These are phyloP conservation scores for Lasiommata megera DNA, from an alignment of 2,888 invertebrate species.

Conservation along the genomic window DNA sequence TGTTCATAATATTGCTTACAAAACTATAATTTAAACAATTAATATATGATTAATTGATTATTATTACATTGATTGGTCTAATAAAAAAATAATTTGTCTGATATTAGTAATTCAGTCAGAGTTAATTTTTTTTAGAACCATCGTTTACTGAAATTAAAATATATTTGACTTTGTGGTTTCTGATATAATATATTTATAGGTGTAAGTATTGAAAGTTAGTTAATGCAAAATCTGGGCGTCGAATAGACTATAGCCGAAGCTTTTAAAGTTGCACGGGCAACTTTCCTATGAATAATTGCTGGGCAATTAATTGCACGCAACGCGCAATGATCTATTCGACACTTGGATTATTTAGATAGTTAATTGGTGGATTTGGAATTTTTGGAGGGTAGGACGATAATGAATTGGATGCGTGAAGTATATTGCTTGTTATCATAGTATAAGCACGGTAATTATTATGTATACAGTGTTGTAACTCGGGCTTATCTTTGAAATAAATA, in stretches of 20 bases:
- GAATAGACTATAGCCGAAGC: neutral
- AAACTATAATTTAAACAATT: too few relatives aligned
- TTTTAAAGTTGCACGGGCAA: neutral
- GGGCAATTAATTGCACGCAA: neutral
- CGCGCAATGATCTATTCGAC: neutral
- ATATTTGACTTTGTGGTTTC: neutral
- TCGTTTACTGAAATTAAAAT: neutral
- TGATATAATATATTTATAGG: conserved; percentile 7
- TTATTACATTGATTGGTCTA: too few relatives aligned
- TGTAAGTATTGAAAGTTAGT: conserved; percentile 5
- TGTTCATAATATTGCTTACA: too few relatives aligned
- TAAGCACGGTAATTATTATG: too few relatives aligned
- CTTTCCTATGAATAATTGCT: neutral
- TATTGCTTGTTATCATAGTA: conserved; percentile 22
- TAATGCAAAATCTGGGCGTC: conserved; percentile 7
- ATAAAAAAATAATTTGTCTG: too few relatives aligned
- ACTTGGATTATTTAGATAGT: conserved; percentile 16
- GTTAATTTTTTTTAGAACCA: neutral
- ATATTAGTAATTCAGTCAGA: neutral
- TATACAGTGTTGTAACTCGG: too few relatives aligned
- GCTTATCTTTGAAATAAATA: too few relatives aligned
- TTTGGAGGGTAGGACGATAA: conserved; percentile 9
- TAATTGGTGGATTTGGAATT: conserved; percentile 26
- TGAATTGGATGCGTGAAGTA: conserved; percentile 10
- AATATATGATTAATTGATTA: neutral